These are phyloP conservation scores for Tor tambroides DNA, from an alignment of 2,113 vertebrate species.

Conservation along the genomic window DNA sequence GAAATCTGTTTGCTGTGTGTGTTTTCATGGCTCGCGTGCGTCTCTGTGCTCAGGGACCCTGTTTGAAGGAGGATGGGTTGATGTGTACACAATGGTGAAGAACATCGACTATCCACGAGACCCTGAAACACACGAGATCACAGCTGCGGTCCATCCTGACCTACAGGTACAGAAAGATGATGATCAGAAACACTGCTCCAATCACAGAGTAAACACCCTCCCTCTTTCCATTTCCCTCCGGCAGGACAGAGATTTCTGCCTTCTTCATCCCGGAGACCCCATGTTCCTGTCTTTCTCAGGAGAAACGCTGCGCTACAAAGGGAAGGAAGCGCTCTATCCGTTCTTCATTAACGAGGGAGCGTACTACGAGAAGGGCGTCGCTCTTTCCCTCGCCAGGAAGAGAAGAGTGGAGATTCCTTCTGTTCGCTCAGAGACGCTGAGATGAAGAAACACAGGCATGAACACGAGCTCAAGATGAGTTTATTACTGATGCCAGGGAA, in stretches of 20 bases:
- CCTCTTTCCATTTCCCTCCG: background rate
- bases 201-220: background rate
- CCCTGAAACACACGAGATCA: background rate
- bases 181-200: background rate
- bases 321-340: background rate
- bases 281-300: background rate
- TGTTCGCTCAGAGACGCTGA: background rate
- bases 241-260: background rate
- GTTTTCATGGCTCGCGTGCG: background rate
- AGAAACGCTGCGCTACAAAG: background rate
- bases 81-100: background rate
- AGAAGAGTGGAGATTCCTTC: background rate
- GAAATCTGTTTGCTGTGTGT: background rate
- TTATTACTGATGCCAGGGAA: background rate
- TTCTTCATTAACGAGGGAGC: background rate
- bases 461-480: background rate
- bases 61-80: background rate
- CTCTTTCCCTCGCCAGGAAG: background rate
- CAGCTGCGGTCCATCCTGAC: background rate
- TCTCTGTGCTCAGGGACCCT: background rate
- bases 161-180: background rate
- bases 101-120: background rate
- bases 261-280: background rate
- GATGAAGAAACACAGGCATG: background rate
- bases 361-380: background rate